A percentile compares a stretch with the other conserved stretches of the same genome.
These are phyloP conservation scores for Oryzias dopingdopingensis DNA, from an alignment of 2,797 vertebrate species.

Conservation along the genomic window DNA sequence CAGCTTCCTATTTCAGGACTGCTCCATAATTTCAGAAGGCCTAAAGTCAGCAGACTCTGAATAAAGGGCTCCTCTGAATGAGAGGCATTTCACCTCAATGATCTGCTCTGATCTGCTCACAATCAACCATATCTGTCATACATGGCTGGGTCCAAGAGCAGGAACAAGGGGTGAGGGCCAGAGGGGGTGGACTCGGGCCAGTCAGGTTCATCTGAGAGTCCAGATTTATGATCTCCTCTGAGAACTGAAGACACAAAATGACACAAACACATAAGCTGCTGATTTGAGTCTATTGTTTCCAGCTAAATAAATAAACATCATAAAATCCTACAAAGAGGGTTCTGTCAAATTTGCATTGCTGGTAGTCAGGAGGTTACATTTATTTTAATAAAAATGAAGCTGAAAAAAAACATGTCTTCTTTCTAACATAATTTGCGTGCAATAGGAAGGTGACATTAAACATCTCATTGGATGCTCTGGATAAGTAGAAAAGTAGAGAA, in stretches of 20 bases:
- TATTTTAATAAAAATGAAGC: no score
- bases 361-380: no score
- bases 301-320: no score
- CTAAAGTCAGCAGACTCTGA: slow-evolving; percentile 62
- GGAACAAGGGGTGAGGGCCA: neutral
- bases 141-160: slow-evolving; percentile 54
- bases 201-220: neutral
- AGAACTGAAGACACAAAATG: slow-evolving; percentile 5
- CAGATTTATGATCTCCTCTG: no score
- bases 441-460: no score
- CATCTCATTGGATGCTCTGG: no score
- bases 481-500: no score
- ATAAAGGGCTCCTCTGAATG: slow-evolving; percentile 58
- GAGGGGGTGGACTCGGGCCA: neutral
- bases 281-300: no score
- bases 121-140: slow-evolving; percentile 69
- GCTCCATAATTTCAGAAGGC: slow-evolving; percentile 70
- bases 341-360: no score
- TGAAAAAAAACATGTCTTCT: no score
- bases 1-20: slow-evolving; percentile 71
- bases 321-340: no score
- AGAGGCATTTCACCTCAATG: slow-evolving; percentile 65
- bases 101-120: slow-evolving; percentile 63
- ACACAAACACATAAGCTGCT: neutral
- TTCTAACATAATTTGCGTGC: no score